A percentile compares a stretch with the other conserved stretches of the same genome.
Conservation (phyloP, 1,140 invertebrate species). For the Elysia chlorotica region DNA sequence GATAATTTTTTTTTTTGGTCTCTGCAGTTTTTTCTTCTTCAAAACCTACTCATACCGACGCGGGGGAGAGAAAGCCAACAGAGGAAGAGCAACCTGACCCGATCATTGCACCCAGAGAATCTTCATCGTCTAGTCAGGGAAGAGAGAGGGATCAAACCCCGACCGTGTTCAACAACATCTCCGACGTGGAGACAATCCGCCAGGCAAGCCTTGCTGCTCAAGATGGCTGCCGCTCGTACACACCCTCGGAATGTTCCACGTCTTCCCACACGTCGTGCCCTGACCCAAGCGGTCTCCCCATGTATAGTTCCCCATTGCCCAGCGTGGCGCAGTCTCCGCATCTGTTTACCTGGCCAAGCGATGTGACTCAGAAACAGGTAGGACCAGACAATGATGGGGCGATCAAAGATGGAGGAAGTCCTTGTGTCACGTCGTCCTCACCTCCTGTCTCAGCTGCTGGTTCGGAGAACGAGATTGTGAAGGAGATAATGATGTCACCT, state of each 20-base stretch:
- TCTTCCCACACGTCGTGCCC: constrained; percentile 47
- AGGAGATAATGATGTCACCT: neutral
- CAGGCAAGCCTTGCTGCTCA: neutral
- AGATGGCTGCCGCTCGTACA: neutral
- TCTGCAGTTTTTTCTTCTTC: neutral
- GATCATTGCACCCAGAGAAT: neutral
- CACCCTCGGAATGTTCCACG: constrained; percentile 39
- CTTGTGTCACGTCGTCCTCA: too few species aligned
- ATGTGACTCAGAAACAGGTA: too few species aligned
- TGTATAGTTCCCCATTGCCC: neutral
- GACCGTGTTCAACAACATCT: neutral
- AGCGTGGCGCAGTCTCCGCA: too few species aligned
- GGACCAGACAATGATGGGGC: too few species aligned
- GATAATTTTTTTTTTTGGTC: neutral
- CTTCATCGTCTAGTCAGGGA: neutral
- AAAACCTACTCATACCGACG: too few species aligned
- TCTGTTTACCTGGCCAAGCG: too few species aligned
- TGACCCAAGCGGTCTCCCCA: constrained; percentile 23
- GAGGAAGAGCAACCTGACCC: neutral
- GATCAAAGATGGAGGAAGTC: too few species aligned
- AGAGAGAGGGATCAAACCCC: neutral
- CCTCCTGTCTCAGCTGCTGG: too few species aligned
- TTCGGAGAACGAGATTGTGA: neutral
- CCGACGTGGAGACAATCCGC: constrained; percentile 16
- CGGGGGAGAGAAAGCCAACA: neutral